These are phyloP conservation scores for Drosophila mojavensis DNA, from an alignment of 1,140 invertebrate species.

Conservation along the genomic window DNA sequence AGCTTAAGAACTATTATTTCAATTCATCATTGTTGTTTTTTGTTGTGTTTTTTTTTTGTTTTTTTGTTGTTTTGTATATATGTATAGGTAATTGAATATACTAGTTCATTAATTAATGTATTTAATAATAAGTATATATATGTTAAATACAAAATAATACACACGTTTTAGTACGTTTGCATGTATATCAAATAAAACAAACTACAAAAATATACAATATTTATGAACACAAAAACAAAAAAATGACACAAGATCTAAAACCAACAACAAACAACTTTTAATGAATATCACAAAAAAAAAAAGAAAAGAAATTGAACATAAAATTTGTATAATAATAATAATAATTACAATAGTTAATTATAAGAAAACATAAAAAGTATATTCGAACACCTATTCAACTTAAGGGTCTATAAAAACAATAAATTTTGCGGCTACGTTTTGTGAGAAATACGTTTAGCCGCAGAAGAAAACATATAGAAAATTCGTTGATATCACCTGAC, in stretches of 20 bases:
- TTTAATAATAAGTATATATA: slow-evolving; percentile 35
- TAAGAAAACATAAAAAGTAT: slow-evolving; percentile 33
- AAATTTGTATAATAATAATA: slow-evolving; percentile 31
- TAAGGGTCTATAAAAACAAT: slow-evolving; percentile 18
- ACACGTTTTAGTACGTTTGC: slow-evolving; percentile 23
- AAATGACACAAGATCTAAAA: slow-evolving; percentile 25
- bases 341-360: slow-evolving; percentile 25
- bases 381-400: slow-evolving; percentile 1
- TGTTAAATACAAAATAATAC: slow-evolving; percentile 46
- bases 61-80: too few species aligned
- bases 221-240: slow-evolving; percentile 55
- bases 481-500: slow-evolving; percentile 81
- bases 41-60: background rate
- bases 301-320: slow-evolving; percentile 36
- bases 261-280: slow-evolving; percentile 63
- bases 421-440: slow-evolving; percentile 6
- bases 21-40: slow-evolving; percentile 71
- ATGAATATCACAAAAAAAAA: slow-evolving; percentile 71
- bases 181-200: slow-evolving; percentile 37
- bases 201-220: slow-evolving; percentile 34
- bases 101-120: slow-evolving; percentile 44
- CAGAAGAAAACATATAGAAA: slow-evolving; percentile 62
- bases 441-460: background rate
- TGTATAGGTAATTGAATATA: slow-evolving; percentile 51
- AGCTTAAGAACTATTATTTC: slow-evolving; percentile 73